A percentile compares a stretch with the other conserved stretches of the same genome.
Evolutionary conservation across 2,888 invertebrate species (phyloP).

Genomic region (Chymomyza procnemis): DNA sequence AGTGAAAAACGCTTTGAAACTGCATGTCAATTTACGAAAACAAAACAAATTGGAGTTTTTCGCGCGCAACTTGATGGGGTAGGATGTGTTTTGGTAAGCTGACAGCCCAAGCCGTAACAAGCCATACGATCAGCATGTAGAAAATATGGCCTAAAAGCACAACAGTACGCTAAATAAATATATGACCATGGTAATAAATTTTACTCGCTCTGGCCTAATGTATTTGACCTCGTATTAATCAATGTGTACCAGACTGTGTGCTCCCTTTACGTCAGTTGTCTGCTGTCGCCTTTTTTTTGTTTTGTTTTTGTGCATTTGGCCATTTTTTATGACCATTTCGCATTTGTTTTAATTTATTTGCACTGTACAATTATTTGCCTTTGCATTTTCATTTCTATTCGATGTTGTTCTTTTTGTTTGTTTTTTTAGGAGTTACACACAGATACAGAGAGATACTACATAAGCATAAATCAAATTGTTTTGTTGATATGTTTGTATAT

Average conservation of each 20-base stretch:
- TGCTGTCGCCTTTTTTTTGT: constrained; percentile 37
- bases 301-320: constrained; percentile 13
- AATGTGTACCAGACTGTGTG: constrained; percentile 37
- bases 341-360: constrained; percentile 60
- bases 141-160: constrained; percentile 19
- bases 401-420: not conserved
- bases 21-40: constrained; percentile 50
- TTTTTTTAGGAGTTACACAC: constrained; percentile 16
- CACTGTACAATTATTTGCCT: constrained; percentile 58
- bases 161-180: constrained; percentile 45
- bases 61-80: not conserved
- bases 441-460: constrained; percentile 37
- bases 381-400: constrained; percentile 25
- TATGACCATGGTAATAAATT: constrained; percentile 50
- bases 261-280: not conserved
- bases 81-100: not conserved
- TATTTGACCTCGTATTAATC: constrained; percentile 70
- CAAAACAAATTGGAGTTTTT: not conserved
- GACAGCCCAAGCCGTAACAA: constrained; percentile 8
- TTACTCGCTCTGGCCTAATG: constrained; percentile 60
- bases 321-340: constrained; percentile 27
- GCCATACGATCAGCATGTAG: constrained; percentile 29
- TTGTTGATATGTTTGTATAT: constrained; percentile 29
- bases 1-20: constrained; percentile 49
- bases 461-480: constrained; percentile 65